Evolutionary conservation across 2,113 vertebrate genomes (phyloP).

Genomic region (Pristiophorus japonicus): DNA sequence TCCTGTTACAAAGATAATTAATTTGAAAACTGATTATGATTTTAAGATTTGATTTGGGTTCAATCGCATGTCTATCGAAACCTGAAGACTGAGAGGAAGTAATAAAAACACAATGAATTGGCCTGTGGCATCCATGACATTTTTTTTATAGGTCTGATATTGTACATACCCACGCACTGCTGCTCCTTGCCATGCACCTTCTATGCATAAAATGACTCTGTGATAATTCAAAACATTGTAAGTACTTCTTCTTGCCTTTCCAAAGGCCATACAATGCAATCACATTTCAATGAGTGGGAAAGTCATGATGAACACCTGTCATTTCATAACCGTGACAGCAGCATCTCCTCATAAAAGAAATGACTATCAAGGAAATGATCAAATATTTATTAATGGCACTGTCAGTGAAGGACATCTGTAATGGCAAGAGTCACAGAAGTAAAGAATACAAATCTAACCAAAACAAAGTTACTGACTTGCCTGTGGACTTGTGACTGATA

Average conservation of each 20-base stretch:
- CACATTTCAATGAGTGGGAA: constrained; percentile 6
- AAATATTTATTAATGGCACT: not conserved
- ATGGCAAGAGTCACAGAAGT: not conserved
- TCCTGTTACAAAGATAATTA: not conserved
- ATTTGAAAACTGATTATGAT: not conserved
- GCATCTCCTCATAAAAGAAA: not conserved
- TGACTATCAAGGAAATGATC: not conserved
- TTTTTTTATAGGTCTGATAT: constrained; percentile 15
- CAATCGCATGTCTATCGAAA: not conserved
- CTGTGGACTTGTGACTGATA: not conserved
- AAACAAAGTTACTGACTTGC: not conserved
- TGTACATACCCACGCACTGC: not conserved
- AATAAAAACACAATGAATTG: not conserved
- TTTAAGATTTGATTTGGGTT: not conserved
- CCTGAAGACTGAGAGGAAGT: not conserved
- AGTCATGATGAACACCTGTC: not conserved
- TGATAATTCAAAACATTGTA: constrained; percentile 3
- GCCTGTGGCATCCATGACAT: not conserved
- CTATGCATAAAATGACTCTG: not conserved
- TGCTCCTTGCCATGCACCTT: not conserved
- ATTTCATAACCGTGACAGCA: not conserved
- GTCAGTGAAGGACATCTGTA: not conserved
- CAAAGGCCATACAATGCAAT: not conserved
- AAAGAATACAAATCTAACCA: not conserved
- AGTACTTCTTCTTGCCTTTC: not conserved